These are phyloP conservation scores for Apamea epomidion DNA, from an alignment of 2,888 invertebrate species.

Conservation along the genomic window DNA sequence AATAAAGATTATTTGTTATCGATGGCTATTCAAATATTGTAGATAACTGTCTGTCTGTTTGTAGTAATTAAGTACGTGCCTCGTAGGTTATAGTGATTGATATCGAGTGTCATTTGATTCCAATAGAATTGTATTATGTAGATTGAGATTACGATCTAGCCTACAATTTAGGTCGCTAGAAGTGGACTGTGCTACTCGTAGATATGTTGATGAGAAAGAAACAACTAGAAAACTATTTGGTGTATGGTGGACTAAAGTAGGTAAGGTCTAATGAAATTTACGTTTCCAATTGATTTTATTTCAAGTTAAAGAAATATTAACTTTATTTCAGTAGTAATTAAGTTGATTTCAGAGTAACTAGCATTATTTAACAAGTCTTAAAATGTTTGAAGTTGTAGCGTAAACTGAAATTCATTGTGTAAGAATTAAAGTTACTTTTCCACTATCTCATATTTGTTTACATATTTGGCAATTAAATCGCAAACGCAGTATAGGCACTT, in stretches of 20 bases:
- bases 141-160: background rate
- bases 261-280: too few species aligned
- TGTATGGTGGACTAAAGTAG: background rate
- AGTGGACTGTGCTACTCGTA: background rate
- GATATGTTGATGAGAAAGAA: background rate
- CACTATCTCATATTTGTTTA: too few species aligned
- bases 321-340: too few species aligned
- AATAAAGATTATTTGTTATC: slow-evolving; percentile 9
- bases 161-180: background rate
- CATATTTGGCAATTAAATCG: too few species aligned
- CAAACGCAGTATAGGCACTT: too few species aligned
- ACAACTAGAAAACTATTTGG: background rate
- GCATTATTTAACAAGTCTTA: too few species aligned
- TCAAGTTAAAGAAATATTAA: too few species aligned
- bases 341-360: too few species aligned
- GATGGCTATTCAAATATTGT: background rate
- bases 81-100: background rate
- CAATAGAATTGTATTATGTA: slow-evolving; percentile 4
- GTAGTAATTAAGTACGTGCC: background rate
- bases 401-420: too few species aligned
- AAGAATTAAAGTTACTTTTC: too few species aligned
- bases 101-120: slow-evolving; percentile 10
- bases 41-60: background rate
- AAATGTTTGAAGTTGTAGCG: too few species aligned
- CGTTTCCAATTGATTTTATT: too few species aligned